A percentile compares a stretch with the other conserved stretches of the same genome.
Evolutionary conservation across 2,888 invertebrate species (phyloP).

Genomic region (Hermaeophaga mercurialis): DNA sequence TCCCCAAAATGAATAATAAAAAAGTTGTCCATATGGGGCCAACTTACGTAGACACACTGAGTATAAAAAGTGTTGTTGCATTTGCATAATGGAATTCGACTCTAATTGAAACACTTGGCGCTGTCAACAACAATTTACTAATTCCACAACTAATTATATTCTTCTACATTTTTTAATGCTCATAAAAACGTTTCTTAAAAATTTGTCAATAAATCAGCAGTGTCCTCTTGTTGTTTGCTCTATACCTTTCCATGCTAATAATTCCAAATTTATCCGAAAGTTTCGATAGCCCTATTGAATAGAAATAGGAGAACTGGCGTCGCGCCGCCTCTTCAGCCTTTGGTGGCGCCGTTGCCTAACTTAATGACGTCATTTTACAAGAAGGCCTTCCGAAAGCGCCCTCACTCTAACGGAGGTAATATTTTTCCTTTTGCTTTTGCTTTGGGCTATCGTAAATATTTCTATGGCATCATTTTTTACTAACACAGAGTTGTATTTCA

Average conservation of each 20-base stretch:
- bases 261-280: constrained; percentile 11
- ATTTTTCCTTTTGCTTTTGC: constrained; percentile 28
- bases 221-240: neutral
- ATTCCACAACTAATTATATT: too few relatives aligned
- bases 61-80: too few relatives aligned
- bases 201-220: neutral
- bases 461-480: constrained; percentile 4
- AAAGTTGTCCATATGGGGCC: too few relatives aligned
- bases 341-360: constrained; percentile 48
- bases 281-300: constrained; percentile 24
- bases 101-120: too few relatives aligned
- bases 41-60: too few relatives aligned
- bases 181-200: too few relatives aligned
- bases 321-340: constrained; percentile 42
- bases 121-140: too few relatives aligned
- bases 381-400: constrained; percentile 47
- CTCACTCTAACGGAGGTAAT: constrained; percentile 37
- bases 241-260: constrained; percentile 17
- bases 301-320: constrained; percentile 47
- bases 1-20: too few relatives aligned
- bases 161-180: too few relatives aligned
- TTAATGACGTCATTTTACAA: constrained; percentile 51
- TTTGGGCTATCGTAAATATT: constrained; percentile 19
- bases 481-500: constrained; percentile 5
- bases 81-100: too few relatives aligned